Percentiles rank a stretch among this genome's conserved stretches.
Evolutionary conservation across 2,113 vertebrate species (phyloP).

Genomic region (Gallinago media): DNA sequence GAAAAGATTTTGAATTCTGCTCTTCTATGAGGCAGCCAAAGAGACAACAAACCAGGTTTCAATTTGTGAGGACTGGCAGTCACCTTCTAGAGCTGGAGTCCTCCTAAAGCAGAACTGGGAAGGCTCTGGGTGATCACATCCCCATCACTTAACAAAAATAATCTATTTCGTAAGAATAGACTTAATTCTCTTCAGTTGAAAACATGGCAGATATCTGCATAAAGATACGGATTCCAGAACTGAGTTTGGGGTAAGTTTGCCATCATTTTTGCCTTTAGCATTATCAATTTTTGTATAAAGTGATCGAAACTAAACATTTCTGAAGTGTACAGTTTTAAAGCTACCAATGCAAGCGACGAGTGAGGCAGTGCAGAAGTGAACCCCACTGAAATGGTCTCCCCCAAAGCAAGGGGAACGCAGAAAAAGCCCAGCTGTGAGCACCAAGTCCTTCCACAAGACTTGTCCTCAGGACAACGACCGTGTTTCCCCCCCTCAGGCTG

Average conservation of each 20-base stretch:
- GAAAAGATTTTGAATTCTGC: slow-evolving; percentile 15
- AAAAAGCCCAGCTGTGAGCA: neutral
- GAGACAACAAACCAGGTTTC: neutral
- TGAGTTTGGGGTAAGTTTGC: neutral
- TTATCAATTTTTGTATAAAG: neutral
- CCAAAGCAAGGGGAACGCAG: neutral
- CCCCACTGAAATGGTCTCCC: fast-evolving
- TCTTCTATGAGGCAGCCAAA: neutral
- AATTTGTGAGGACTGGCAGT: neutral
- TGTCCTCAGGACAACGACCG: neutral
- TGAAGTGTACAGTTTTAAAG: neutral
- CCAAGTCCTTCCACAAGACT: neutral
- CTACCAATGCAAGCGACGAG: neutral
- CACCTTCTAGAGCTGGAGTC: neutral
- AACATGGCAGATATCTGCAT: neutral
- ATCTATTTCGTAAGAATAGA: neutral
- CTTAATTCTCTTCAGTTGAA: neutral
- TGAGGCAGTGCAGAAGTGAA: neutral
- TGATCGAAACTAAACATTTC: fast-evolving
- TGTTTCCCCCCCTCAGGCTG: neutral
- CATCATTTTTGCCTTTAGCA: neutral
- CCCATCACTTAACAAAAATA: neutral
- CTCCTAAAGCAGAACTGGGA: neutral
- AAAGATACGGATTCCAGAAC: neutral
- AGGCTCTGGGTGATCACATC: neutral